Percentiles rank a stretch among this genome's conserved stretches.
Evolutionary conservation across 2,797 vertebrate genomes (phyloP).

Genomic region (Telmatherina bonti): DNA sequence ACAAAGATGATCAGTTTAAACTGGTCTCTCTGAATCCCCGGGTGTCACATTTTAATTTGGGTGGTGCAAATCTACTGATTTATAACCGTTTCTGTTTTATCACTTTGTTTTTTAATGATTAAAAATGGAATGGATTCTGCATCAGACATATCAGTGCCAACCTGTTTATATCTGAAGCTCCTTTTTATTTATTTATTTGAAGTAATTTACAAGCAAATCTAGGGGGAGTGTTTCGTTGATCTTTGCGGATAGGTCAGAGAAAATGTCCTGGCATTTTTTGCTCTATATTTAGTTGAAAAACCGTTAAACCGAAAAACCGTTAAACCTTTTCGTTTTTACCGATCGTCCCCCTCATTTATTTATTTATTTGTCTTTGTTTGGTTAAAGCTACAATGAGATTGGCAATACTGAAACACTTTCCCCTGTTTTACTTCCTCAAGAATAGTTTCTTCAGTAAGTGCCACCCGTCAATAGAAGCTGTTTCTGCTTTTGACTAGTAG

Average conservation of each 20-base stretch:
- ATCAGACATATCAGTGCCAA: background rate
- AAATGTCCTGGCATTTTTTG: too few relatives aligned
- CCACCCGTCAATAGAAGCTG: background rate
- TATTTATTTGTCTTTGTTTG: too few relatives aligned
- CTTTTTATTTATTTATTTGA: background rate
- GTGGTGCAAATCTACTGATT: background rate
- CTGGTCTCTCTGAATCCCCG: constrained; percentile 24
- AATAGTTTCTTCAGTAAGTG: background rate
- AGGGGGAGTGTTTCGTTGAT: background rate
- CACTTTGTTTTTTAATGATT: background rate
- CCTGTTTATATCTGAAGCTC: background rate
- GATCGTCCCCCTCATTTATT: too few relatives aligned
- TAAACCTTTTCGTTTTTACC: background rate
- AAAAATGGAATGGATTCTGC: background rate
- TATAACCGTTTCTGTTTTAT: background rate
- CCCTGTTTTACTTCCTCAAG: background rate
- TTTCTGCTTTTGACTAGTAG: background rate
- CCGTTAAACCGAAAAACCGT: background rate
- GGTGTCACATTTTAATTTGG: constrained; percentile 25
- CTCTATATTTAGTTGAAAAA: background rate
- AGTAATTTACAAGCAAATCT: background rate
- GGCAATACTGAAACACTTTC: background rate
- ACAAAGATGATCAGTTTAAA: constrained; percentile 5
- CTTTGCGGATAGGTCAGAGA: too few relatives aligned
- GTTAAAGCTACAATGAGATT: background rate